Evolutionary conservation across 2,888 invertebrate species (phyloP).

Genomic region (Xiphydria camelus): DNA sequence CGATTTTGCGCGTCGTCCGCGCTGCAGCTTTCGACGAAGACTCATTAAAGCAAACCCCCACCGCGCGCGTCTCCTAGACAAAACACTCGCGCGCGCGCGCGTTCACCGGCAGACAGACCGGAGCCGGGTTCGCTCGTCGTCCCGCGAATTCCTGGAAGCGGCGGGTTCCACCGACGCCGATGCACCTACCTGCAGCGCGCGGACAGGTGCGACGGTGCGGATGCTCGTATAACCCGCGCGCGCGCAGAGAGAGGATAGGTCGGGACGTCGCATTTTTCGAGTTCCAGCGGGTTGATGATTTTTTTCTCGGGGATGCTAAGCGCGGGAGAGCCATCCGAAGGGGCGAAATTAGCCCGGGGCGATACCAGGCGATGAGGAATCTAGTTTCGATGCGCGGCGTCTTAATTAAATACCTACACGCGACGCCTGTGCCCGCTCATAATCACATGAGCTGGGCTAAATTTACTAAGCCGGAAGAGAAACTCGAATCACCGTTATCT

Average conservation of each 20-base stretch:
- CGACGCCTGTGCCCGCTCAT: too few relatives aligned
- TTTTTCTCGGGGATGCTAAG: too few relatives aligned
- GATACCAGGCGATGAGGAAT: too few relatives aligned
- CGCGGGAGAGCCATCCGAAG: too few relatives aligned
- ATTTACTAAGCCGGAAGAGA: too few relatives aligned
- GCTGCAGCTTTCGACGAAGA: constrained; percentile 30
- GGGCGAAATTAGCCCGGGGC: too few relatives aligned
- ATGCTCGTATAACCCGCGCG: too few relatives aligned
- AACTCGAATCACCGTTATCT: too few relatives aligned
- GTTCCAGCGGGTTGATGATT: constrained; percentile 41
- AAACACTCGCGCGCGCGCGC: constrained; percentile 50
- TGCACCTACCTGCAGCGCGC: constrained; percentile 54
- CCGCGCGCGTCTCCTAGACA: constrained; percentile 38
- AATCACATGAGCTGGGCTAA: too few relatives aligned
- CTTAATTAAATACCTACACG: too few relatives aligned
- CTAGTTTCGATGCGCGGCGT: too few relatives aligned
- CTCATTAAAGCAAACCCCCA: constrained; percentile 47
- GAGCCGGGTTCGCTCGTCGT: too few relatives aligned
- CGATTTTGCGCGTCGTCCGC: neutral
- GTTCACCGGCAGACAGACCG: constrained; percentile 54
- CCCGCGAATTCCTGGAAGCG: constrained; percentile 49
- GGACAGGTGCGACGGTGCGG: constrained; percentile 51
- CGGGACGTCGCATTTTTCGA: constrained; percentile 51
- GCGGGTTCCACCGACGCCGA: constrained; percentile 32
- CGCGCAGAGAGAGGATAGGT: constrained; percentile 28